Evolutionary conservation across 1,140 invertebrate species (phyloP).

Genomic region (Proctacanthus coquilletti): DNA sequence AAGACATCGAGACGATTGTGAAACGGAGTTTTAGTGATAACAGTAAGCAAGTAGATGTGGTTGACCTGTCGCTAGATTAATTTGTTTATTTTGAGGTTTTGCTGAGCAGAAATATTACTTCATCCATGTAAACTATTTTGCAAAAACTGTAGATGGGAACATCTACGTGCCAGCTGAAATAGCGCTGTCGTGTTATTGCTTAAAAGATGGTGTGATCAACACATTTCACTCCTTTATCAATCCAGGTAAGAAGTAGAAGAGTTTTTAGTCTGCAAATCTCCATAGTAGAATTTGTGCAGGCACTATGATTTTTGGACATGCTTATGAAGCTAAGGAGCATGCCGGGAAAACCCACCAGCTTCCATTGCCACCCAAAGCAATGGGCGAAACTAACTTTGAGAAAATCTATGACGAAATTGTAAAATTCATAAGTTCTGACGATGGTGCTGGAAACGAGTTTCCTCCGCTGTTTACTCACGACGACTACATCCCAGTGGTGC

Average conservation of each 20-base stretch:
- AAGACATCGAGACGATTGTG: slow-evolving; percentile 13
- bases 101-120: slow-evolving; percentile 9
- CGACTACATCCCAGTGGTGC: slow-evolving; percentile 14
- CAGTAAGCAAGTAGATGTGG: slow-evolving; percentile 9
- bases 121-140: slow-evolving; percentile 19
- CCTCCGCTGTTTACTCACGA: slow-evolving; percentile 13
- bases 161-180: slow-evolving; percentile 23
- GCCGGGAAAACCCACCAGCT: slow-evolving; percentile 13
- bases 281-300: not conserved
- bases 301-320: slow-evolving; percentile 13
- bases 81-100: slow-evolving; percentile 6
- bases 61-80: not conserved
- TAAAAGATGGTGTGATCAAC: slow-evolving; percentile 13
- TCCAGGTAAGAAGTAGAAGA: slow-evolving; percentile 12
- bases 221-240: slow-evolving; percentile 17
- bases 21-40: slow-evolving; percentile 6
- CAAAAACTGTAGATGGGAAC: slow-evolving; percentile 8
- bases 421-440: slow-evolving; percentile 6
- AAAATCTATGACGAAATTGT: slow-evolving; percentile 15
- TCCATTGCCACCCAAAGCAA: slow-evolving; percentile 18
- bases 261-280: not conserved
- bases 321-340: slow-evolving; percentile 14
- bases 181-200: slow-evolving; percentile 14
- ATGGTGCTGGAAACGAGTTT: slow-evolving; percentile 4
- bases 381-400: slow-evolving; percentile 17